These are phyloP conservation scores for Polyommatus icarus DNA, from an alignment of 2,888 invertebrate genomes.

Conservation along the genomic window DNA sequence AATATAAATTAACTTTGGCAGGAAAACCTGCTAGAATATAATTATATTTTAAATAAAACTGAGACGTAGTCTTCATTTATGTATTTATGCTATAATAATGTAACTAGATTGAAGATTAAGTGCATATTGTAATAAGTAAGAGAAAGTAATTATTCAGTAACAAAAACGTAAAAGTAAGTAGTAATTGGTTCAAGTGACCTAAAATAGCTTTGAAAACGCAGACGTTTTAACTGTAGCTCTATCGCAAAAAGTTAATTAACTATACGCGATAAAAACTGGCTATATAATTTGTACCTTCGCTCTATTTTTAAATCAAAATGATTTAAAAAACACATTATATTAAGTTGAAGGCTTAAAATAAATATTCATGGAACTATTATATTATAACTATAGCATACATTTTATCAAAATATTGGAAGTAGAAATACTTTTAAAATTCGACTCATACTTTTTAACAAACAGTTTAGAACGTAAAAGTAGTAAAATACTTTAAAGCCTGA, in stretches of 20 bases:
- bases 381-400: neutral
- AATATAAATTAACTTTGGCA: neutral
- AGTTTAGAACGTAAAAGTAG: neutral
- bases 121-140: too few relatives aligned
- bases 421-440: neutral
- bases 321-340: neutral
- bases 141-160: neutral
- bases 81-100: too few relatives aligned
- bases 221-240: neutral
- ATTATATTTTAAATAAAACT: too few relatives aligned
- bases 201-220: conserved; percentile 5
- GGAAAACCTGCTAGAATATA: neutral
- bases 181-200: neutral
- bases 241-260: conserved; percentile 16
- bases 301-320: neutral
- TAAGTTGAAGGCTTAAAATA: neutral
- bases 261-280: neutral
- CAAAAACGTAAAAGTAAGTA: neutral
- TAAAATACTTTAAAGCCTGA: too few relatives aligned
- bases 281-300: neutral
- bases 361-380: neutral
- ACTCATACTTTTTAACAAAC: neutral
- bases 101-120: too few relatives aligned
- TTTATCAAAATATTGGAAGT: neutral
- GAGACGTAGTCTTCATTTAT: too few relatives aligned